Base-by-base conservation (phyloP, 1,140 invertebrate genomes). In the Camponotus floridanus region DNA sequence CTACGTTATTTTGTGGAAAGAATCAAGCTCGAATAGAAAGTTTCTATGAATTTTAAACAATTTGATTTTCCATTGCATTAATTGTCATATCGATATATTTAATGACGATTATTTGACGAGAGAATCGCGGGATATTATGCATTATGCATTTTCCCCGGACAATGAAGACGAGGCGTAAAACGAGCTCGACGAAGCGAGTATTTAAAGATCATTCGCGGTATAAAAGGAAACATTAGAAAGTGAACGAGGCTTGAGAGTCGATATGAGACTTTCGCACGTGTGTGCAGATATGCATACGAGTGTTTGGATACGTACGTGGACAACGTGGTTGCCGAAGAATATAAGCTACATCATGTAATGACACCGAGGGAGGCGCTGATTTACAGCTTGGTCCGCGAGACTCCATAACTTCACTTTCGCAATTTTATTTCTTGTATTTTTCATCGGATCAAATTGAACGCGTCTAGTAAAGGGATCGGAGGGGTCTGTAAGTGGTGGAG, bases 191-290 rank as follows among this genome's bases (percentile, higher is more conserved):
- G 39, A 85, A 86, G 87, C 78, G 85, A 88, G 65, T 78, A 79
- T 86, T 91, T 92, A 92, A 92, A 91, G 90, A 83, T 92, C 87
- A 79, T 86, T 57, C 51, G 83, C 55, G 85, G 68, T 42, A 57
- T 64, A 70, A 88, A 92, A 89, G 85, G 86, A 90, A 92, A 85
- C 81, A 81, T 74, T 67, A 78, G 61, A 76, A 86, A 86, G 76
- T 84, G 80, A 91, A 86, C 85, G 87, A 81, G 13, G n/a, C 48
- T 92, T 93, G 91, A 92, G 92, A 88, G 92, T 92, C 87, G 62
- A 76, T 88, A 86, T n/a, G 65, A 87, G 88, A n/a, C 55, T 78
- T 68, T 55, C 36, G 55, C 76, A 31, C 59, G 48, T 36, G 61
- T 78, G 26, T 62, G 9, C 57, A 78, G 76, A 86, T 71, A 87